A percentile compares a stretch with the other conserved stretches of the same genome.
Conservation (phyloP, 2,113 vertebrate genomes). For the Takifugu flavidus region DNA sequence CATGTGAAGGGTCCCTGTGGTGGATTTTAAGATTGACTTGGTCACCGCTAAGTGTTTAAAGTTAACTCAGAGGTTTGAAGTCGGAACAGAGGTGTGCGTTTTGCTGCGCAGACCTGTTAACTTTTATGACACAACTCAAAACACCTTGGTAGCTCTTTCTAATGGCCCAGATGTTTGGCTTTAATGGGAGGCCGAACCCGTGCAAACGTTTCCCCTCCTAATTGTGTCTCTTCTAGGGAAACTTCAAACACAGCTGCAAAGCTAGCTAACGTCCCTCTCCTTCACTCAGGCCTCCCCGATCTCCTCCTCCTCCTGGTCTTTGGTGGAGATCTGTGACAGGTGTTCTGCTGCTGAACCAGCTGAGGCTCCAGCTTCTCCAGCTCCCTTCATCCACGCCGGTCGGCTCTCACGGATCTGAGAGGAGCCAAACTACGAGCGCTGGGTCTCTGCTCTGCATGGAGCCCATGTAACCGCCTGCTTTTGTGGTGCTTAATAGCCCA, state of each 20-base stretch:
- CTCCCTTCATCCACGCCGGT: too few relatives aligned
- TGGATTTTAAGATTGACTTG: neutral
- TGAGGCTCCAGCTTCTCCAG: conserved; percentile 49
- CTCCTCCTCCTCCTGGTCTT: conserved; percentile 16
- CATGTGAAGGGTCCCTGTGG: conserved; percentile 23
- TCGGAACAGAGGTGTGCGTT: conserved; percentile 45
- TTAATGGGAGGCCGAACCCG: conserved; percentile 57
- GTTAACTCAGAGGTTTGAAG: neutral
- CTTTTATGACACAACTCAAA: conserved; percentile 68
- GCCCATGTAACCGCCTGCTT: neutral
- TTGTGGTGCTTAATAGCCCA: conserved; percentile 68
- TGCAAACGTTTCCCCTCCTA: conserved; percentile 64
- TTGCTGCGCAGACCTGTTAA: conserved; percentile 69
- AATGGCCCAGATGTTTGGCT: conserved; percentile 74
- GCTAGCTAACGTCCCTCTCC: conserved; percentile 64
- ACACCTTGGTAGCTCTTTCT: conserved; percentile 72
- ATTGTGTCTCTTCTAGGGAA: conserved; percentile 73
- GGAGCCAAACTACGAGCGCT: too few relatives aligned
- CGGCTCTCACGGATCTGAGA: too few relatives aligned
- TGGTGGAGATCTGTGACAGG: conserved; percentile 39
- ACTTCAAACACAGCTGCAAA: conserved; percentile 69
- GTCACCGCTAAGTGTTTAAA: too few relatives aligned
- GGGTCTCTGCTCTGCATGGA: too few relatives aligned
- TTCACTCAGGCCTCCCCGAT: conserved; percentile 14
- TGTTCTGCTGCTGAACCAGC: conserved; percentile 53